These are phyloP conservation scores for Cephalotes varians DNA, from an alignment of 2,888 invertebrate genomes.

Conservation along the genomic window DNA sequence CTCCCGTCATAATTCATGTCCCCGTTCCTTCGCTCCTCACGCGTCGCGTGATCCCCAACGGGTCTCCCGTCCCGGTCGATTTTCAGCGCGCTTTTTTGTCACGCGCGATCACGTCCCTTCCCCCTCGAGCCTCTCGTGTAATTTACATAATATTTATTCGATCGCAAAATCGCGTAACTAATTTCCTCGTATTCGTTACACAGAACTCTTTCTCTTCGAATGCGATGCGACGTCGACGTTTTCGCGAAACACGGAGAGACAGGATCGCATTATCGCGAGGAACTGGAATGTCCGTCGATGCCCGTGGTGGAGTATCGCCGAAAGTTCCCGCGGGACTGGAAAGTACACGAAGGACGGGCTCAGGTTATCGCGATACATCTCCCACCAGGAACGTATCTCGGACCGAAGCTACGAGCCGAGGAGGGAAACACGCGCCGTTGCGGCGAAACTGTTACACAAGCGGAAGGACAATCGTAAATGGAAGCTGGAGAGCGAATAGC, in stretches of 20 bases:
- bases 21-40: background rate
- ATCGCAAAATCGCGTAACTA: background rate
- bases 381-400: conserved; percentile 74
- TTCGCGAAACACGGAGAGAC: conserved; percentile 50
- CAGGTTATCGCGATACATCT: conserved; percentile 77
- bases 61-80: background rate
- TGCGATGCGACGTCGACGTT: conserved; percentile 47
- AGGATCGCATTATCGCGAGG: conserved; percentile 46
- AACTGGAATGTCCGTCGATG: conserved; percentile 19
- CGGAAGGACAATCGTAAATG: conserved; percentile 35
- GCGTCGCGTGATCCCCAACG: background rate
- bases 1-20: conserved; percentile 1
- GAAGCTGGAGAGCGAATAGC: conserved; percentile 77
- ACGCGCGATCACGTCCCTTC: background rate
- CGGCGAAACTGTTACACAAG: conserved; percentile 16
- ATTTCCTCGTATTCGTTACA: conserved; percentile 25
- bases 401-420: conserved; percentile 28
- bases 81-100: background rate
- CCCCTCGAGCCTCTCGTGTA: background rate
- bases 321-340: background rate
- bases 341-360: conserved; percentile 60
- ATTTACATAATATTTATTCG: conserved; percentile 19
- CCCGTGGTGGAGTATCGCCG: background rate
- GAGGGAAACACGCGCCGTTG: background rate
- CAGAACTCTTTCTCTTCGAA: conserved; percentile 12